Evolutionary conservation across 2,113 vertebrate genomes (phyloP).

Genomic region (Seriola quinqueradiata): DNA sequence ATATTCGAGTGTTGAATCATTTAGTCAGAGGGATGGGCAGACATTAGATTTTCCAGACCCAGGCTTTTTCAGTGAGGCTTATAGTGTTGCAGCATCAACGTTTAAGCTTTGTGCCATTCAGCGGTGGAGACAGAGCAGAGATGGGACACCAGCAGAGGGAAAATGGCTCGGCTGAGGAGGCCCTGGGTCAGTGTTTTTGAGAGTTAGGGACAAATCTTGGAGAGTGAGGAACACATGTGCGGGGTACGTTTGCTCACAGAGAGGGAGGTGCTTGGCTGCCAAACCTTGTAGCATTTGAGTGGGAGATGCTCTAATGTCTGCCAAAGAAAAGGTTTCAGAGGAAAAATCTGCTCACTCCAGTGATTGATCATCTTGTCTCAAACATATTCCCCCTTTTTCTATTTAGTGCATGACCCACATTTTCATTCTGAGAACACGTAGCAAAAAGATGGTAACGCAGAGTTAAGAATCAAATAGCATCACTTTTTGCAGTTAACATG

Average conservation of each 20-base stretch:
- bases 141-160: conserved; percentile 18
- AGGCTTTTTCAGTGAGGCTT: conserved; percentile 3
- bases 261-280: conserved; percentile 23
- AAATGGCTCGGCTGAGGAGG: neutral
- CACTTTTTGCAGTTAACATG: neutral
- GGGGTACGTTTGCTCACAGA: neutral
- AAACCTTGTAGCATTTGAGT: conserved; percentile 31
- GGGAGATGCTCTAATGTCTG: conserved; percentile 33
- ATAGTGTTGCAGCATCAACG: conserved; percentile 26
- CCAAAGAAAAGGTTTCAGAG: conserved; percentile 40
- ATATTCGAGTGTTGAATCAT: conserved; percentile 37
- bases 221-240: neutral
- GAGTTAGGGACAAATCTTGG: conserved; percentile 9
- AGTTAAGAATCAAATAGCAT: neutral
- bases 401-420: neutral
- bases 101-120: conserved; percentile 29
- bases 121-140: conserved; percentile 10
- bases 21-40: conserved; percentile 6
- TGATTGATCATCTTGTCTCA: neutral
- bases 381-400: neutral
- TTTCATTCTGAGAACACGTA: neutral
- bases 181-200: conserved; percentile 12
- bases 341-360: neutral
- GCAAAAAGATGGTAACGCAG: neutral
- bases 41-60: conserved; percentile 44